These are phyloP conservation scores for Porites evermanni DNA, from an alignment of 92 coral and sea anemone species.

Conservation along the genomic window DNA sequence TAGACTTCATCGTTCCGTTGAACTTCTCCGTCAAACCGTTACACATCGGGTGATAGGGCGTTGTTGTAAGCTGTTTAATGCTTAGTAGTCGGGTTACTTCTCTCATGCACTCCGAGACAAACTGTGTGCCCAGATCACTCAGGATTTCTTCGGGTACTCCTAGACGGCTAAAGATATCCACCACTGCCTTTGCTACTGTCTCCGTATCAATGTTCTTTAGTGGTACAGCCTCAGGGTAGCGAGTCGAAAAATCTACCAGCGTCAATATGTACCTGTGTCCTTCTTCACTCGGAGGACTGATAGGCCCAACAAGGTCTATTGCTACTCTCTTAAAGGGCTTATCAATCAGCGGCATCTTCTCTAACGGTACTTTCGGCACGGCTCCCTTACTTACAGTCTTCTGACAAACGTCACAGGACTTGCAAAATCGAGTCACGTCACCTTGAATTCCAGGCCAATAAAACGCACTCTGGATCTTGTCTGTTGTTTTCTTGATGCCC, in stretches of 20 bases:
- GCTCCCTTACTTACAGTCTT: conserved; percentile 67
- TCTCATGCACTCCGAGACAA: no score
- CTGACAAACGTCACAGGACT: conserved; percentile 70
- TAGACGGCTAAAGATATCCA: no score
- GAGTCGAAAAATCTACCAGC: no score
- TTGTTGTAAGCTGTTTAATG: conserved; percentile 49
- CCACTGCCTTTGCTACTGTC: no score
- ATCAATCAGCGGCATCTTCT: conserved; percentile 74
- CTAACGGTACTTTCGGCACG: conserved; percentile 61
- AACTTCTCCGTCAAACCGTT: conserved; percentile 55
- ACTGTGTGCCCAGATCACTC: no score
- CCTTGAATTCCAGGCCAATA: conserved; percentile 43
- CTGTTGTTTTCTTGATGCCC: conserved; percentile 61
- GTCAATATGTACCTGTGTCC: conserved; percentile 12
- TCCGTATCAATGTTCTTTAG: no score
- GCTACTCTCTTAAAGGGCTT: conserved; percentile 68
- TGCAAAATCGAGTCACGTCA: conserved; percentile 46
- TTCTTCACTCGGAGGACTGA: conserved; percentile 32
- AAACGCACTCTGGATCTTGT: conserved; percentile 13
- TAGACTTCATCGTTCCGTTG: conserved; percentile 53
- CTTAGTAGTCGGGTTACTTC: conserved; percentile 10
- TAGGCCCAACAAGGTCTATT: conserved; percentile 47
- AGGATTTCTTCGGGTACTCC: no score
- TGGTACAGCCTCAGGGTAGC: no score
- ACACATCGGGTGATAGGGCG: conserved; percentile 63